Evolutionary conservation across 2,888 invertebrate genomes (phyloP), one percentile per base, ranked within the genome.

Genomic region (Agriopis aurantiaria): DNA sequence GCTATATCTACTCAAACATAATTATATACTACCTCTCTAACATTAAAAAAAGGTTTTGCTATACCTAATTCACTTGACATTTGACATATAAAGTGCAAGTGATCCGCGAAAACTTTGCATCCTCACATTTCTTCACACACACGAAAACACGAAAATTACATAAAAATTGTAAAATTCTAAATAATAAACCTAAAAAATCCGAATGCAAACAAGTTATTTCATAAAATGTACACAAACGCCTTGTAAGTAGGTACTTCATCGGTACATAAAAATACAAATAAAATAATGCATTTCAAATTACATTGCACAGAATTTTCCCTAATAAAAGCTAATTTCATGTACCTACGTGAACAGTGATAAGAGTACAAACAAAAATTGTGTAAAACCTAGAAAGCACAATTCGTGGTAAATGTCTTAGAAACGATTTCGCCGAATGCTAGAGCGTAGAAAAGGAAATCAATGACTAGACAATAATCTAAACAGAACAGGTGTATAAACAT

Each of bases 81-180:
- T 52, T 55, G 40, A 55, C 12, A 6, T 40, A 3, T 12, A 40
- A 40, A 55, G 53, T 55, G 40, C n/a, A 40, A 55, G 53, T 55
- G 40, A 33, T 12, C 12, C 33, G 23, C 53, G 33, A 33, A 33
- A 53, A 33, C 53, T 33, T 23, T 8, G 52, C 8, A 8, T 12
- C 43, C 0, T 45, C 43, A 8, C 43, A 48, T 4, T 48, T 48
- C n/a, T 12, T 12, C n/a, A 4, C 4, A 12, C 4, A n/a, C n/a
- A n/a, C n/a, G 1, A 55, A 41, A 55, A 55, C 41, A 5, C 55
- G 40, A 55, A 41, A 55, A 55, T 40, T 40, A 9, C 8, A 55
- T 41, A 55, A 55, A 55, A 55, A 55, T 55, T 1, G 55, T 40
- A 55, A 55, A 40, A 55, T n/a, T 41, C 8, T 3, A 41, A 41